Percentiles rank a stretch among this genome's conserved stretches.
Conservation (phyloP, 2,888 invertebrate genomes). For the Pelosia muscerda region DNA sequence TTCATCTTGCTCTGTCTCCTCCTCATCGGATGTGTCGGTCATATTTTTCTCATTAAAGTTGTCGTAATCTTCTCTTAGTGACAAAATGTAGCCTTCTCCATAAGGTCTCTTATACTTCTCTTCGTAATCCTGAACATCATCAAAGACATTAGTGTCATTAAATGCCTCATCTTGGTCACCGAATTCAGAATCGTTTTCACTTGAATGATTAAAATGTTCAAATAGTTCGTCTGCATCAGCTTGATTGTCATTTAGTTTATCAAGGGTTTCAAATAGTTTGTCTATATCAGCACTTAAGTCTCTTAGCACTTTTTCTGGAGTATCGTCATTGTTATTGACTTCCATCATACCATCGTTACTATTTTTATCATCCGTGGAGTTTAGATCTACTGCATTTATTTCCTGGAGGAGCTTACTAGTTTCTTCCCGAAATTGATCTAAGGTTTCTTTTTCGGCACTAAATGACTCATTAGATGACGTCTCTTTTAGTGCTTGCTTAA, state of each 20-base stretch:
- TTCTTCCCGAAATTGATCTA: slow-evolving; percentile 35
- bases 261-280: slow-evolving; percentile 63
- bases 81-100: slow-evolving; percentile 46
- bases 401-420: slow-evolving; percentile 54
- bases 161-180: slow-evolving; percentile 26
- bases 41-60: slow-evolving; percentile 42
- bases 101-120: slow-evolving; percentile 51
- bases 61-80: slow-evolving; percentile 50
- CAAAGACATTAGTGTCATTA: slow-evolving; percentile 36
- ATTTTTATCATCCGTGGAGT: not conserved
- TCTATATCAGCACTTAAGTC: slow-evolving; percentile 70
- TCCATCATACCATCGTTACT: not conserved
- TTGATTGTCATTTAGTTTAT: slow-evolving; percentile 57
- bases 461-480: not conserved
- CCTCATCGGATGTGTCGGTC: not conserved
- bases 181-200: slow-evolving; percentile 40
- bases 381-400: slow-evolving; percentile 38
- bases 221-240: slow-evolving; percentile 20
- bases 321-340: slow-evolving; percentile 48
- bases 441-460: not conserved
- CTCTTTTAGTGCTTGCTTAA: not conserved
- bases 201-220: slow-evolving; percentile 64
- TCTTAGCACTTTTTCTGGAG: slow-evolving; percentile 58
- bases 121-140: slow-evolving; percentile 54
- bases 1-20: not conserved